Base-by-base conservation (phyloP, 2,888 invertebrate genomes). In the Parochlus steinenii region DNA sequence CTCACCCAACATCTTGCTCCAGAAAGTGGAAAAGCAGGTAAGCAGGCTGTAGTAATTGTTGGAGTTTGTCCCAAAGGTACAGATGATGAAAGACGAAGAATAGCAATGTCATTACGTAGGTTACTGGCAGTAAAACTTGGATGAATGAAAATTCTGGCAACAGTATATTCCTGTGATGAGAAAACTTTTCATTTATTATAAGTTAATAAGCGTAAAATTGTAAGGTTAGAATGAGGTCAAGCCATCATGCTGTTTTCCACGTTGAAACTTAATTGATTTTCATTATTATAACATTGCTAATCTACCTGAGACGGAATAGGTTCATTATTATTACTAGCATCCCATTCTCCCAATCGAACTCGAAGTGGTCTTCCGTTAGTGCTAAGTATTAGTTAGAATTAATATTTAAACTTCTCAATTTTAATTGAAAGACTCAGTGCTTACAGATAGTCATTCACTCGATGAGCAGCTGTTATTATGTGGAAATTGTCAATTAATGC, bases 61-160 rank as follows among this genome's bases (percentile, higher is more conserved):
- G 62, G 52, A 3, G 61, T 62, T 6, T 67, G 54, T 1, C 68
- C 65, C 6, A 72, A 49, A 1, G 66, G 63, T 12, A 75, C 68
- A 1, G 71, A 48, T 1, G 62, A 48, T 44, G 67, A 59, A 12
- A 92, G 55, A 39, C 72, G 65, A 18, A 92, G 53, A 1, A 92
- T 64, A 2, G 86, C 87, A 22, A 92, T 65, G 52, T 89, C 83
- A 49, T 81, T 83, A 44, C 74, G 72, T 28, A 89, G 62, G 42
- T 80, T 83, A 36, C 62, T 64, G 1, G 71, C 55, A 48, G 78
- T 74, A 53, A 71, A 92, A 11, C 67, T 63, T 0, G 80, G 67
- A 46, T 71, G 69, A 5, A 70, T 59, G 42, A 66, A 69, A 23
- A 79, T 67, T 44, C 60, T 64, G 5, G 57, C 49, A 0, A 78